Evolutionary conservation across 2,113 vertebrate genomes (phyloP).

Genomic region (Chaetops frenatus): DNA sequence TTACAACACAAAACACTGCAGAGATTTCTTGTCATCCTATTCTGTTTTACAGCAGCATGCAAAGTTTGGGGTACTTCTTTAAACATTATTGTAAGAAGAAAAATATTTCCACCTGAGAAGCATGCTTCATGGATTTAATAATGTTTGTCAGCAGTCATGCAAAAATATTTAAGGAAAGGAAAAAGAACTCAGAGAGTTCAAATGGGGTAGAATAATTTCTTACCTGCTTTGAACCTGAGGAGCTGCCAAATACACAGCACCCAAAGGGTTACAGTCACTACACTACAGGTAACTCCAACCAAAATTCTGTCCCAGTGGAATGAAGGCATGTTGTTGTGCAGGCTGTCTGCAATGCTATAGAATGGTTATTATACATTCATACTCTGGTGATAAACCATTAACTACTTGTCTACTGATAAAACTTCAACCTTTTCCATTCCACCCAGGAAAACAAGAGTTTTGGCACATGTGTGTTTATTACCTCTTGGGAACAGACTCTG

Average conservation of each 20-base stretch:
- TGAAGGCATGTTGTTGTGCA: not conserved
- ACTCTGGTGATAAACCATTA: not conserved
- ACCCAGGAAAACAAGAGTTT: not conserved
- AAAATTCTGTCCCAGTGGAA: not conserved
- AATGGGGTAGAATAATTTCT: not conserved
- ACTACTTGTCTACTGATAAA: not conserved
- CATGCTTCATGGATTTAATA: accelerated
- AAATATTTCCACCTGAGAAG: not conserved
- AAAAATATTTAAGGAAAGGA: not conserved
- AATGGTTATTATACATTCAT: not conserved
- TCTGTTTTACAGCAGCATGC: not conserved
- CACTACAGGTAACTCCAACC: not conserved
- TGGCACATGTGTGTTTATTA: accelerated
- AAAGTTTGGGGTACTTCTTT: not conserved
- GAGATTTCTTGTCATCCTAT: not conserved
- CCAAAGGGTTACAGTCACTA: not conserved
- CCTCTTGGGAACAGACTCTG: not conserved
- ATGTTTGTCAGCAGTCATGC: not conserved
- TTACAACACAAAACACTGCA: not conserved
- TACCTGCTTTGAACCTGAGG: conserved; percentile 32
- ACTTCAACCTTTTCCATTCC: not conserved
- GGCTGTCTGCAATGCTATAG: not conserved
- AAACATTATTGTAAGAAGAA: not conserved
- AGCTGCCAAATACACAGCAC: conserved; percentile 26
- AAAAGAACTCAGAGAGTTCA: not conserved